phyloP scores from a whole-genome alignment of 1,140 invertebrate species.

The Pissodes strobi region DNA sequence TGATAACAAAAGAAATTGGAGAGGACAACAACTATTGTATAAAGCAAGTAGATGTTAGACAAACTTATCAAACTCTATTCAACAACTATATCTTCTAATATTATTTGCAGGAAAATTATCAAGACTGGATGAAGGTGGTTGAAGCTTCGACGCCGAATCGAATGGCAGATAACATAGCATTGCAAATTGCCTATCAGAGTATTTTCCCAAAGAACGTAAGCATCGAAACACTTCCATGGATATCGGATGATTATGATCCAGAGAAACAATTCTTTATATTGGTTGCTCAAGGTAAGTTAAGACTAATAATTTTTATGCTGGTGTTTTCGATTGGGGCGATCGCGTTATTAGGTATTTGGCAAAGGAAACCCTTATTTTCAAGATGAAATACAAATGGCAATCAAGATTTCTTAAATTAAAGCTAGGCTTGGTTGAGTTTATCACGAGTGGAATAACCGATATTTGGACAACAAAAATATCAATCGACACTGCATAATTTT shows the following conservation, averaged over 20 bases:
- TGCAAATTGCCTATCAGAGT: background rate
- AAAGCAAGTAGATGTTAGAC: no score
- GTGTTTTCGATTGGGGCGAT: background rate
- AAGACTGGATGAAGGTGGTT: background rate
- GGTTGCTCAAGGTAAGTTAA: background rate
- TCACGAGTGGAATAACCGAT: no score
- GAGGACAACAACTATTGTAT: no score
- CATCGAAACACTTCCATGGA: background rate
- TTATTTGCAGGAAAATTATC: background rate
- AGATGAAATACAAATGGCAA: no score
- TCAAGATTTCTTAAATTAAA: no score
- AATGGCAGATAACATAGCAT: background rate
- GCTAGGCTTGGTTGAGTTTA: no score
- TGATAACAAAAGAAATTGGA: no score
- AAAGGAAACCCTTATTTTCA: no score
- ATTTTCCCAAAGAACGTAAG: background rate
- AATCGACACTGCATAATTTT: no score
- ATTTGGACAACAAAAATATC: no score
- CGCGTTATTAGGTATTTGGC: background rate
- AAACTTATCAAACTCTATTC: no score
- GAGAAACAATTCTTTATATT: background rate
- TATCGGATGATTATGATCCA: background rate
- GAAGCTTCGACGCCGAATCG: background rate
- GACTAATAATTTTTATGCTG: background rate
- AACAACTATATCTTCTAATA: background rate